These are phyloP conservation scores for Ia io DNA, from an alignment of 2,113 vertebrate genomes.

Conservation along the genomic window DNA sequence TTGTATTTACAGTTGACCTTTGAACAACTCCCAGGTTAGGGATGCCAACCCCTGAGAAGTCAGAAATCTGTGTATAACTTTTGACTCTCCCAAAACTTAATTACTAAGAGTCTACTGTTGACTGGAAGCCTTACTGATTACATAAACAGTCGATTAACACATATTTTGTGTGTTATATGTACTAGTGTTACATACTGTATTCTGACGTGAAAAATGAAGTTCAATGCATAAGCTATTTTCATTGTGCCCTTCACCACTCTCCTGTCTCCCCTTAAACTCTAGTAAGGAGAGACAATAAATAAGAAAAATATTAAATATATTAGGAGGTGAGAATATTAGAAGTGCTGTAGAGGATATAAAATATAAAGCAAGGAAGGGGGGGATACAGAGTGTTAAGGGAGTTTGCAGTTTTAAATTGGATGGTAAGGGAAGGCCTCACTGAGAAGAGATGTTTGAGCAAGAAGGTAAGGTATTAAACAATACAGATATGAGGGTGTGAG, in stretches of 20 bases:
- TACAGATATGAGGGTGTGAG: not conserved
- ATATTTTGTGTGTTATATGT: not conserved
- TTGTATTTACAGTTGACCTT: constrained; percentile 1
- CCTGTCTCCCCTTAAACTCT: not conserved
- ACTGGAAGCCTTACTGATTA: not conserved
- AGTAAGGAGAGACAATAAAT: not conserved
- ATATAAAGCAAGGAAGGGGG: not conserved
- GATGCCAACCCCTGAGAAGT: not conserved
- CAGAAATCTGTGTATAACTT: not conserved
- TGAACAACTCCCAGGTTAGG: not conserved
- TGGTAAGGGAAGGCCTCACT: not conserved
- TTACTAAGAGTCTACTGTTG: not conserved
- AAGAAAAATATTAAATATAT: not conserved
- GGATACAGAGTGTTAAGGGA: not conserved
- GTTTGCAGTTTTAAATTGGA: not conserved
- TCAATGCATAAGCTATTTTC: no score
- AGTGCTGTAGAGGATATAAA: not conserved
- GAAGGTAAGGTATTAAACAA: not conserved
- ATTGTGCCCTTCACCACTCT: no score
- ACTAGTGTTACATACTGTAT: not conserved
- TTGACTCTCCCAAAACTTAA: not conserved
- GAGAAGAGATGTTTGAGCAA: not conserved
- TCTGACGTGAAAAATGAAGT: not conserved
- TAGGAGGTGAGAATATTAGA: not conserved
- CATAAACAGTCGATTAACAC: not conserved